Percentiles rank a stretch among this genome's conserved stretches.
Conservation (phyloP, 2,113 vertebrate genomes). For the Cyprinus carpio region DNA sequence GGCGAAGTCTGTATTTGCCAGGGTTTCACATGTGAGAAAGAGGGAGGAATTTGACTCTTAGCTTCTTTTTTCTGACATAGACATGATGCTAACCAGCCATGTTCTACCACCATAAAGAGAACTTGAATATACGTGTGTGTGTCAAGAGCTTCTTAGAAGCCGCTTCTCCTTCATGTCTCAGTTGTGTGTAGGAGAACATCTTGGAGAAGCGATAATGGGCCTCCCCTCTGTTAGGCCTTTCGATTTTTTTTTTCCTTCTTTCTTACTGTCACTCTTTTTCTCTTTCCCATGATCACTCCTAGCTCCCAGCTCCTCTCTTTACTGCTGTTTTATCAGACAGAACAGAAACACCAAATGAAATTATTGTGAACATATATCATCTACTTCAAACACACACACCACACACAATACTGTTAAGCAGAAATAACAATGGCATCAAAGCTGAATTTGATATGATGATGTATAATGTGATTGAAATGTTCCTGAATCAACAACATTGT, state of each 20-base stretch:
- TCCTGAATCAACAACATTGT: neutral
- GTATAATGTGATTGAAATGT: neutral
- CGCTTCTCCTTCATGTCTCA: constrained; percentile 31
- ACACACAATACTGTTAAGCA: too few species aligned
- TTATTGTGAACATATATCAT: neutral
- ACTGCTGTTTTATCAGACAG: neutral
- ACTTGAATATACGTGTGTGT: neutral
- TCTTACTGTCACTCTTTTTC: neutral
- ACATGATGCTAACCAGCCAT: constrained; percentile 26
- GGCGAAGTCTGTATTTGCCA: neutral
- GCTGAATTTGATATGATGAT: neutral
- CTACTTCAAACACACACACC: neutral
- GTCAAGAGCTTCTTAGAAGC: neutral
- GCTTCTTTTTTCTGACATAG: neutral
- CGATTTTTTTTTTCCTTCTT: neutral
- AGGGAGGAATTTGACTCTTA: constrained; percentile 1
- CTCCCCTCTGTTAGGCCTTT: constrained; percentile 37
- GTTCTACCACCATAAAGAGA: constrained; percentile 1
- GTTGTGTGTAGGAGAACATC: constrained; percentile 65
- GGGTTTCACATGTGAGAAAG: neutral
- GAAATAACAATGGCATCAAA: neutral
- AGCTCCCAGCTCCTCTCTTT: neutral
- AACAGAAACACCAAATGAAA: neutral
- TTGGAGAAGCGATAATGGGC: constrained; percentile 64
- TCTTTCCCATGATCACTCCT: constrained; percentile 18